Conservation (phyloP, 1,140 invertebrate genomes). For the Halictus rubicundus region DNA sequence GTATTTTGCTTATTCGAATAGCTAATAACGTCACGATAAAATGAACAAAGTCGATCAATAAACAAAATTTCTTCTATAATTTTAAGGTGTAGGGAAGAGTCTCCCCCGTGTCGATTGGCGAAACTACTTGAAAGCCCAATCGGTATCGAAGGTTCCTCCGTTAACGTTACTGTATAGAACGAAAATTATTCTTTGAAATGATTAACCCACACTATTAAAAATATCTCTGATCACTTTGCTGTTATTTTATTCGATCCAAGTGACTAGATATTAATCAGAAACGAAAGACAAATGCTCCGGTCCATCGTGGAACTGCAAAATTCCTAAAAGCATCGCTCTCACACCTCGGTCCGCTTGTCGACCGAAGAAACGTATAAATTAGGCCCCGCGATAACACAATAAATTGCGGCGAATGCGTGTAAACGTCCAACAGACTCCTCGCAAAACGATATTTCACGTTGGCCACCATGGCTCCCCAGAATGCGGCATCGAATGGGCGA, state of each 20-base stretch:
- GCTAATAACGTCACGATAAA: no score
- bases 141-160: conserved; percentile 67
- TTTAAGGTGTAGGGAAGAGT: conserved; percentile 59
- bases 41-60: no score
- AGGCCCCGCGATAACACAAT: conserved; percentile 70
- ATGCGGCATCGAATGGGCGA: conserved; percentile 58
- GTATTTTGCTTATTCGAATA: neutral
- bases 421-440: conserved; percentile 59
- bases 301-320: neutral
- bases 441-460: conserved; percentile 62
- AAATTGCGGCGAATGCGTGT: conserved; percentile 69
- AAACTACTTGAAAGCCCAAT: conserved; percentile 62
- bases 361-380: conserved; percentile 64
- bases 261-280: no score
- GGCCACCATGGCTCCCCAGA: neutral
- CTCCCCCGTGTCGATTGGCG: conserved; percentile 64
- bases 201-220: neutral
- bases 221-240: no score
- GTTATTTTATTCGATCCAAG: no score
- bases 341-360: neutral
- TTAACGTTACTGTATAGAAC: neutral
- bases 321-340: neutral
- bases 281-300: no score
- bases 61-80: neutral
- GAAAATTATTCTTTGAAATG: neutral